phyloP scores from a whole-genome alignment of 2,888 invertebrate genomes.

The Arge pagana region DNA sequence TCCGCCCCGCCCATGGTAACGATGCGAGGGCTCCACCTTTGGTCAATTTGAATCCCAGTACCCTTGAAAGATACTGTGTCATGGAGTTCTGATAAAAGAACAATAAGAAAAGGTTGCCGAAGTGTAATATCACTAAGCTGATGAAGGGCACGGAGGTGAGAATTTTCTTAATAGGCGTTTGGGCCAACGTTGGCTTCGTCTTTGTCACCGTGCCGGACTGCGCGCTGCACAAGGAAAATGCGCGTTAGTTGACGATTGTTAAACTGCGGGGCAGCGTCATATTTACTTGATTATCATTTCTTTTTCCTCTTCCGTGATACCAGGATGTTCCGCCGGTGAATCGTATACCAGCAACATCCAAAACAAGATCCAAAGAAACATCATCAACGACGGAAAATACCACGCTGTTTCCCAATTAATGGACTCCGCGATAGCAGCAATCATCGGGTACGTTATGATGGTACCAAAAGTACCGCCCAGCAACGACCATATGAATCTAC shows the following conservation, averaged over 20 bases:
- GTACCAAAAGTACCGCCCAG: conserved; percentile 77
- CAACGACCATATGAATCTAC: conserved; percentile 72
- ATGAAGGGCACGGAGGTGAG: conserved; percentile 71
- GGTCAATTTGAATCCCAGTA: conserved; percentile 72
- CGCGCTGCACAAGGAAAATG: conserved; percentile 58
- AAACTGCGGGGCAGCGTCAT: background rate
- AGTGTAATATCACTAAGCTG: conserved; percentile 70
- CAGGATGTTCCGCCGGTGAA: conserved; percentile 66
- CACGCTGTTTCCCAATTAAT: conserved; percentile 73
- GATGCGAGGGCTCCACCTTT: conserved; percentile 74
- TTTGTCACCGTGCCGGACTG: conserved; percentile 40
- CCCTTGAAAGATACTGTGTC: conserved; percentile 74
- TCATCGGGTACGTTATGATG: conserved; percentile 70
- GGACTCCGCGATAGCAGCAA: conserved; percentile 67
- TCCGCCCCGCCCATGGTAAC: conserved; percentile 72
- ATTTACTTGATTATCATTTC: conserved; percentile 62
- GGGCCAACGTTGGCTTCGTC: conserved; percentile 39
- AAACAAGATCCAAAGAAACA: conserved; percentile 62
- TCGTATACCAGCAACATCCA: conserved; percentile 71
- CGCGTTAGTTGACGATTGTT: background rate
- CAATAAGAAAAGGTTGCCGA: conserved; percentile 77
- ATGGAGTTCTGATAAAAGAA: conserved; percentile 78
- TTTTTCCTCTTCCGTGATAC: conserved; percentile 67
- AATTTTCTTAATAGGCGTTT: conserved; percentile 70
- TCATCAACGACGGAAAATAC: conserved; percentile 66